Conservation (phyloP, 2,113 vertebrate species). For the Orthonyx spaldingii region DNA sequence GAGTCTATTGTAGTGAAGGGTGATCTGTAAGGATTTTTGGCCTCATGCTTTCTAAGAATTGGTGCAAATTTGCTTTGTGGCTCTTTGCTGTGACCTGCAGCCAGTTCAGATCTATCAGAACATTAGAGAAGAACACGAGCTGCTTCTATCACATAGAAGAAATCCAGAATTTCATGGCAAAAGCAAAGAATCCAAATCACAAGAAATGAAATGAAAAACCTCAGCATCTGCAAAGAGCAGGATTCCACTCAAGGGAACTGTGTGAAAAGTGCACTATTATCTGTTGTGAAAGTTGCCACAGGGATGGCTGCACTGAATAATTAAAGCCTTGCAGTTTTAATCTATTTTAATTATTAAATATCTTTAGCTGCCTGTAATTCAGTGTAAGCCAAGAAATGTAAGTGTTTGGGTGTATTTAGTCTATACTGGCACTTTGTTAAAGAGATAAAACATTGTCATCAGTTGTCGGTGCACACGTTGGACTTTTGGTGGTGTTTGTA, state of each 20-base stretch:
- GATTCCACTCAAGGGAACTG: neutral
- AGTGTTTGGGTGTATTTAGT: neutral
- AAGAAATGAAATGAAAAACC: neutral
- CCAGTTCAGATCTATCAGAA: neutral
- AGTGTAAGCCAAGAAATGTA: neutral
- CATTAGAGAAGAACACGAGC: neutral
- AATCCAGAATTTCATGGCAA: neutral
- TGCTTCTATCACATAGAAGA: neutral
- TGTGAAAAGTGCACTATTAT: neutral
- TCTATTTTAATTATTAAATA: neutral
- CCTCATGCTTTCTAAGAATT: neutral
- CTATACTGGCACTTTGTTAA: neutral
- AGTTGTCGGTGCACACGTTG: neutral
- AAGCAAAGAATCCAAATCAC: neutral
- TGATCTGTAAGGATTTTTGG: neutral
- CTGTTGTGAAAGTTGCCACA: neutral
- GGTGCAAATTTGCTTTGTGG: neutral
- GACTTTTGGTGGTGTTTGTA: neutral
- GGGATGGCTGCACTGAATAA: neutral
- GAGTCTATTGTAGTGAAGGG: neutral
- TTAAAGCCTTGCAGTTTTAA: neutral
- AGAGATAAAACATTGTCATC: neutral
- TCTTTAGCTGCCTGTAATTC: neutral
- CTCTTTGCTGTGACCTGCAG: neutral
- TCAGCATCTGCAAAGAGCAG: neutral